Evolutionary conservation across 2,113 vertebrate genomes (phyloP).

Genomic region (Poeciliopsis turrubarensis): DNA sequence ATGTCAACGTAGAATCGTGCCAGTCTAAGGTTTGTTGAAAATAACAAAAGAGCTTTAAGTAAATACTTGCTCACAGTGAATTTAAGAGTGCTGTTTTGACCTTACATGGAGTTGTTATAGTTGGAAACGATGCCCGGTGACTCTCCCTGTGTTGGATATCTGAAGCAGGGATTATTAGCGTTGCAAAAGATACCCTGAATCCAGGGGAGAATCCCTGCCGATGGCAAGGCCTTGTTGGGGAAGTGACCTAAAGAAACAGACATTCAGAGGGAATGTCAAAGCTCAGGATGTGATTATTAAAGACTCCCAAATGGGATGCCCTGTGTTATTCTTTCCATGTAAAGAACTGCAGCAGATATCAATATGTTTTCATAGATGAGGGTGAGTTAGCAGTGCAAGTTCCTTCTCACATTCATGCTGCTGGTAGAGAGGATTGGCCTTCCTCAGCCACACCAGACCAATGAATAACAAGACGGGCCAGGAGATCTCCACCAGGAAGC

Average conservation of each 20-base stretch:
- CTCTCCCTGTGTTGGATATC: conserved; percentile 87
- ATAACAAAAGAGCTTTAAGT: background rate
- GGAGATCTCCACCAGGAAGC: conserved; percentile 90
- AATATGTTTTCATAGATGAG: background rate
- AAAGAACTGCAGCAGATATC: background rate
- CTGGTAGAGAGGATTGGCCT: conserved; percentile 89
- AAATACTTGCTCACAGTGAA: background rate
- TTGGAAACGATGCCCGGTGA: conserved; percentile 91
- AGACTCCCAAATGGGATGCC: background rate
- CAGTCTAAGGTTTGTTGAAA: conserved; percentile 77
- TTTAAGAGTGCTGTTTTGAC: background rate
- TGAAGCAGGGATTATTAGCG: conserved; percentile 94
- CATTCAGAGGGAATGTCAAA: background rate
- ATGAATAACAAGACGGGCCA: conserved; percentile 92
- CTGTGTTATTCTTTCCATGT: background rate
- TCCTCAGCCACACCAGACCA: conserved; percentile 93
- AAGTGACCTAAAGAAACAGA: conserved; percentile 89
- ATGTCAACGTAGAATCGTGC: conserved; percentile 87
- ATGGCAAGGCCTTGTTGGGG: conserved; percentile 98
- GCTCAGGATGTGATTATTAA: background rate
- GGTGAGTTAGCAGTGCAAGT: background rate
- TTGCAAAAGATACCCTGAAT: conserved; percentile 97
- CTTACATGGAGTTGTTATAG: conserved; percentile 96
- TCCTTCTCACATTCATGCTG: conserved; percentile 92
- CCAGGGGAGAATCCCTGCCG: conserved; percentile 92